Base-by-base conservation (phyloP, 2,797 vertebrate genomes). In the Anas flavirostris region DNA sequence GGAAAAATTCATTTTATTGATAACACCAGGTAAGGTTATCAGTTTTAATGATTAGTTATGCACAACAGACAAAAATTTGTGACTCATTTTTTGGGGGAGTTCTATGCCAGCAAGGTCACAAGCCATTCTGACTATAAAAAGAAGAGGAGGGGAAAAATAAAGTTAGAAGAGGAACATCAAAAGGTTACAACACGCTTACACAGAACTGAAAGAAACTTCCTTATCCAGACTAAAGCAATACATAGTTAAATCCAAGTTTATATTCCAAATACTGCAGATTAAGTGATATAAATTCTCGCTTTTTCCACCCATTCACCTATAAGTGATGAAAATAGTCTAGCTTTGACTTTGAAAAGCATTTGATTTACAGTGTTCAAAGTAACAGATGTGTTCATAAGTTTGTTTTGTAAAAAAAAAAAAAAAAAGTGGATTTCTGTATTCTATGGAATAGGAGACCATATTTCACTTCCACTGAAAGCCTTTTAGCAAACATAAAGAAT, bases 21-120 rank as follows among this genome's bases (percentile, higher is more conserved):
- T 23, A 62, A 53, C 5, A 10, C 2, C 28, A 58, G 10, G 0
- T 50, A 31, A 4, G 0, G 12, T 44, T 43, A 66, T 35, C 17
- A 39, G 1, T 23, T 35, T 21, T 69, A 82, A 67, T 25, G 6
- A 37, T 23, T 46, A 74, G 17, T 5, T 33, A 93, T 33, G 3
- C 35, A 4, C 33, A 78, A 63, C 9, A 58, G 16, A 4, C 8
- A 73, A n/a, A 72, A 70, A 62, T 3, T 1, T 1, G 2, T 15
- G 2, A 37, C 28, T 59, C 9, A 18, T 2, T 13, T 73, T 67
- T 76, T 31, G 2, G 10, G 8, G 12, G 8, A 72, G 16, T 17
- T 18, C 10, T 78, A 48, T 67, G 21, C 5, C 26, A 56, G 44
- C 9, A 68, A 7, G 4, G 7, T 77, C 62, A 56, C 25, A 74